Conservation (phyloP, 2,888 invertebrate species). For the Calameuta pallipes region DNA sequence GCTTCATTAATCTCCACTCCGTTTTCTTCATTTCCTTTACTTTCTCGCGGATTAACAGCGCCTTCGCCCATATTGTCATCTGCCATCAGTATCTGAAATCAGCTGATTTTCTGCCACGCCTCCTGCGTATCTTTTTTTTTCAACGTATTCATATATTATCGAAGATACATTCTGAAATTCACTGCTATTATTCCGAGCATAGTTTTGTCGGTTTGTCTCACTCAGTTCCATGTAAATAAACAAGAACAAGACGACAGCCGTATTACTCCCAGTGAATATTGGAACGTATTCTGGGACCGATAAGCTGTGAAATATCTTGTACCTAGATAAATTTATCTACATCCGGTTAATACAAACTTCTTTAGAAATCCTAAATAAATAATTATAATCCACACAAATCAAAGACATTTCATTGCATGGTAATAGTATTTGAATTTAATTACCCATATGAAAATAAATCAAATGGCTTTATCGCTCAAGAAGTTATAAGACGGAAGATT, state of each 20-base stretch:
- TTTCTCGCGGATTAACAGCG: conserved; percentile 44
- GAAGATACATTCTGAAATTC: background rate
- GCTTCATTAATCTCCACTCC: conserved; percentile 23
- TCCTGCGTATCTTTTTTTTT: background rate
- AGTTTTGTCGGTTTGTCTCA: no score
- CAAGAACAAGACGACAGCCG: no score
- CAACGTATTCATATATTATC: background rate
- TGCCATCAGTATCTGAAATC: conserved; percentile 40
- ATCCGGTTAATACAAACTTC: background rate
- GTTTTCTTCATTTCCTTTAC: conserved; percentile 29
- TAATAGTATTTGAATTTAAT: background rate
- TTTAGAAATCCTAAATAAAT: background rate
- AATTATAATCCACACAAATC: background rate
- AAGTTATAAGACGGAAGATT: background rate
- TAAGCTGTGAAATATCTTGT: background rate
- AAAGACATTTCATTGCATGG: background rate
- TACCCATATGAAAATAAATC: background rate
- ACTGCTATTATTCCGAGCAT: no score
- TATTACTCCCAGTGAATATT: no score
- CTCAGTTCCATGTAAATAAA: no score
- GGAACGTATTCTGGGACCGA: no score
- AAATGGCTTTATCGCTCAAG: background rate
- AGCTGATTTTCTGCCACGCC: conserved; percentile 13
- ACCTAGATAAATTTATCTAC: background rate
- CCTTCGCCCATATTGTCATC: conserved; percentile 53